phyloP scores from a whole-genome alignment of 2,113 vertebrate genomes.

The Macrotis lagotis region DNA sequence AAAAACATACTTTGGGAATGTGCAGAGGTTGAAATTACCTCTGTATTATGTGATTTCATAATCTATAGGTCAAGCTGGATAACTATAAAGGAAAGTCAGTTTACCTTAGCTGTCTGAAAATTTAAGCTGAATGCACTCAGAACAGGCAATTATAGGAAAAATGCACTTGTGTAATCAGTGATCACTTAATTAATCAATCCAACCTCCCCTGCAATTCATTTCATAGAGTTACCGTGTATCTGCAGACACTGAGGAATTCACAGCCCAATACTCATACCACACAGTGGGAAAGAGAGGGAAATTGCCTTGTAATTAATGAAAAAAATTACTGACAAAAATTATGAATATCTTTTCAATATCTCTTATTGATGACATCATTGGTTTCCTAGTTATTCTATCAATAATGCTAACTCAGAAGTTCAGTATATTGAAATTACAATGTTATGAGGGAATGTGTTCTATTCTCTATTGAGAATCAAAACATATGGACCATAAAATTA shows the following conservation, averaged over 20 bases:
- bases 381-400: background rate
- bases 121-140: too few species aligned
- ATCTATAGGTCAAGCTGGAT: background rate
- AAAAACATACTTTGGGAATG: background rate
- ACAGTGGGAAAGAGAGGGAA: background rate
- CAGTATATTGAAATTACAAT: background rate
- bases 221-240: background rate
- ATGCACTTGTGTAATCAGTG: background rate
- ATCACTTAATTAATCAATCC: background rate
- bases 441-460: background rate
- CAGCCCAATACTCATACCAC: background rate
- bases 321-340: background rate
- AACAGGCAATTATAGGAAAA: background rate
- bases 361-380: background rate
- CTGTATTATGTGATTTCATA: background rate
- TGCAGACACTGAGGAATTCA: background rate
- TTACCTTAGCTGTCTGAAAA: background rate
- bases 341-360: background rate
- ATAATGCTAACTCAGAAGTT: background rate
- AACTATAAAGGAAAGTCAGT: background rate
- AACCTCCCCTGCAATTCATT: background rate
- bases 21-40: background rate
- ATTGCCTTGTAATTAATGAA: background rate
- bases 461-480: background rate
- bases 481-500: background rate